Conservation (phyloP, 1,140 invertebrate genomes). For the Paraescarpia echinospica region DNA sequence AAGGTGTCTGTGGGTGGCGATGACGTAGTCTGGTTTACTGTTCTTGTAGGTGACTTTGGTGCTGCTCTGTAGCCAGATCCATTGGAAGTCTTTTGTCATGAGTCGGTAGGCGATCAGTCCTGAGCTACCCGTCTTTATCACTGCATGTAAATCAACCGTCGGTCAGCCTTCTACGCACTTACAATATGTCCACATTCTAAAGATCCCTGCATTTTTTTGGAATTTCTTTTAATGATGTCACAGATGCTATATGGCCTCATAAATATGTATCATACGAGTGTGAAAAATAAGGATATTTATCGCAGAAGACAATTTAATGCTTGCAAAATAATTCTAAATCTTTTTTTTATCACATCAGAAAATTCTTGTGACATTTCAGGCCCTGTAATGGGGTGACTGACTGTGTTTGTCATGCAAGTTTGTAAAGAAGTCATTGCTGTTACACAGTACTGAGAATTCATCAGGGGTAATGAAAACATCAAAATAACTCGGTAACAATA, state of each 20-base stretch:
- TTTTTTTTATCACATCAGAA: background rate
- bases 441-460: background rate
- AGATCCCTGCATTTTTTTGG: slow-evolving; percentile 21
- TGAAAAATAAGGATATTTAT: background rate
- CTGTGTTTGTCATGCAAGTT: background rate
- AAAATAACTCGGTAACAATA: background rate
- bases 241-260: background rate
- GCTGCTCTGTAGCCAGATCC: slow-evolving; percentile 98
- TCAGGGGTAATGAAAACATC: background rate
- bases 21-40: slow-evolving; percentile 98
- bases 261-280: background rate
- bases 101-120: slow-evolving; percentile 97
- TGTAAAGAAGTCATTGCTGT: background rate
- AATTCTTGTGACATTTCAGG: background rate
- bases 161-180: background rate
- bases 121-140: slow-evolving; percentile 96
- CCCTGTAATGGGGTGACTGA: background rate
- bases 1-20: slow-evolving; percentile 93
- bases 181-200: slow-evolving; percentile 24
- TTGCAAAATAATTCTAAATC: background rate
- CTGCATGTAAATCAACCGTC: slow-evolving; percentile 64
- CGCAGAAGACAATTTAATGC: background rate
- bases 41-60: slow-evolving; percentile 97
- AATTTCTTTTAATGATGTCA: slow-evolving; percentile 15
- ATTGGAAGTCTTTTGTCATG: slow-evolving; percentile 81